Evolutionary conservation across 2,888 invertebrate genomes (phyloP).

Genomic region (Actias luna): DNA sequence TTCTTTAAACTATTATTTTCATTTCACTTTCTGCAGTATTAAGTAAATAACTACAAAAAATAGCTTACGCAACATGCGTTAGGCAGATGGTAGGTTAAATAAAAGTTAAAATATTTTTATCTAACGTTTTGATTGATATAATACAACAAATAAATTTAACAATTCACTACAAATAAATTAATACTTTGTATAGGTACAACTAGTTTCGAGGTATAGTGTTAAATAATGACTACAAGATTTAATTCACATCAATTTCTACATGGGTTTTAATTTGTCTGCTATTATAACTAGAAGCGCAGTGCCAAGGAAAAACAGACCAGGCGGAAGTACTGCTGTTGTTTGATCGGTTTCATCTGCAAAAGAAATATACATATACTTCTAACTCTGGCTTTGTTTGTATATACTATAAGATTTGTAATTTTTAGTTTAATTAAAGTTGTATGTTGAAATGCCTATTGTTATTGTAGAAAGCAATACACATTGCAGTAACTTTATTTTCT

Average conservation of each 20-base stretch:
- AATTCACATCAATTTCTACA: conserved; percentile 41
- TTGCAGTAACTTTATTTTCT: no score
- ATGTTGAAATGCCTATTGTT: no score
- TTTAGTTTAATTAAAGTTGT: no score
- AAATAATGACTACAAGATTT: conserved; percentile 44
- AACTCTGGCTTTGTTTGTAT: background rate
- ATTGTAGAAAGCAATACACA: no score
- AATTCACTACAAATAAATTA: conserved; percentile 56
- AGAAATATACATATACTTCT: background rate
- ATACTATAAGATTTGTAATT: no score
- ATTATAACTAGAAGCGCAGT: conserved; percentile 71
- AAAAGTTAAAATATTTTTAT: conserved; percentile 14
- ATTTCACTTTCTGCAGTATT: no score
- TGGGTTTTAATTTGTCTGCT: conserved; percentile 70
- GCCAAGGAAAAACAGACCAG: conserved; percentile 73
- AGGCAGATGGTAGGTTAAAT: background rate
- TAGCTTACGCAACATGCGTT: background rate
- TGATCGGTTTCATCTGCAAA: conserved; percentile 64
- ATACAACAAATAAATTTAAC: conserved; percentile 17
- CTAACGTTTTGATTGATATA: conserved; percentile 14
- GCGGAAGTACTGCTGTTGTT: conserved; percentile 61
- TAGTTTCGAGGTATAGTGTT: conserved; percentile 54
- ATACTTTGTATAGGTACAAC: conserved; percentile 59
- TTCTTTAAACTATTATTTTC: no score
- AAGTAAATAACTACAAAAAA: no score